Percentiles rank a stretch among this genome's conserved stretches.
Conservation (phyloP, 1,140 invertebrate genomes). For the Lerema accius region DNA sequence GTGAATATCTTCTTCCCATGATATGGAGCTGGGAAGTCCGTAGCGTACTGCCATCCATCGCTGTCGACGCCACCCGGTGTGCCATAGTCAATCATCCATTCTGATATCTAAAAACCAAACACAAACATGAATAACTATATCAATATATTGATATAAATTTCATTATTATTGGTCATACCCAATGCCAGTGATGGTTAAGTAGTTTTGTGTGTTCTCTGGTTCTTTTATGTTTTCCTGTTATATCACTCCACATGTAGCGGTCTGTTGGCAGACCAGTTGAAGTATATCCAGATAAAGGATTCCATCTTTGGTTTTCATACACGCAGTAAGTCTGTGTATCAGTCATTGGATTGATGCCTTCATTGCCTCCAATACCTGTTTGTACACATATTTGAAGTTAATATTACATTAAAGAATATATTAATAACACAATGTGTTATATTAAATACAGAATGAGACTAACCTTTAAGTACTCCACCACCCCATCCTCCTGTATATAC, state of each 20-base stretch:
- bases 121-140: too few species aligned
- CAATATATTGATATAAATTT: too few species aligned
- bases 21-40: constrained; percentile 94
- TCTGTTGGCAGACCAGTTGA: constrained; percentile 93
- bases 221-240: constrained; percentile 90
- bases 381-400: constrained; percentile 31
- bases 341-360: constrained; percentile 89
- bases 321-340: constrained; percentile 93
- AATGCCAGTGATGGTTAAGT: constrained; percentile 93
- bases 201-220: constrained; percentile 93
- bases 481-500: constrained; percentile 94
- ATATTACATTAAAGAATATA: constrained; percentile 19
- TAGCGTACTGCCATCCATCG: constrained; percentile 97
- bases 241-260: constrained; percentile 95
- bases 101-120: constrained; percentile 85
- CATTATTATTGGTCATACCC: constrained; percentile 84
- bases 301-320: constrained; percentile 98
- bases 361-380: constrained; percentile 86
- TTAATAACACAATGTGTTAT: constrained; percentile 1
- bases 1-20: constrained; percentile 93
- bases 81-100: constrained; percentile 95
- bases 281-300: constrained; percentile 93
- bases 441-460: constrained; percentile 1
- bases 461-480: constrained; percentile 89
- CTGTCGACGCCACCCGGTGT: constrained; percentile 94